Evolutionary conservation across 2,113 vertebrate species (phyloP), one percentile per base, ranked within the genome.

Genomic region (Patagioenas fasciata): DNA sequence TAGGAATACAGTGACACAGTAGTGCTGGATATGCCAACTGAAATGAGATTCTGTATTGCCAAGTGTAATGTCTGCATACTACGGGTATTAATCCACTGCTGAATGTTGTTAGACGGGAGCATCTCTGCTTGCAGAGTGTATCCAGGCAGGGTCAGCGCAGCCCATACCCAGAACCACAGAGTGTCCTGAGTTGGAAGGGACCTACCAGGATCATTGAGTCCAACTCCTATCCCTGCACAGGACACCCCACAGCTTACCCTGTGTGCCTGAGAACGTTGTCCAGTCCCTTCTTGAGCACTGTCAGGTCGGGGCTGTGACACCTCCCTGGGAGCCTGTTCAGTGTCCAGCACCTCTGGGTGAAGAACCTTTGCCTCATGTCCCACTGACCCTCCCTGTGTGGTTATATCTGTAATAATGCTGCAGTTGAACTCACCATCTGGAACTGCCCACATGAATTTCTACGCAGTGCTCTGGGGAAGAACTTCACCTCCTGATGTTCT

Each of bases 1-100:
- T 36, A 77, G 29, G 58, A 80, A 62, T 13, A 44, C 34, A 65
- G 64, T 19, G 44, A 57, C 36, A 70, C 1, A 58, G 77, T 13
- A 81, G 26, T 36, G 26, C 48, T 19, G 40, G 48, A 31, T 40
- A 28, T 2, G n/a, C 23, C 50, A 15, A 56, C 11, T 6, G 54
- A 54, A 73, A 62, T 4, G 44, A 75, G 66, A 44, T 15, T 16
- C 44, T 48, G 1, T 2, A 11, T 0, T 31, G 70, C 53, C 77
- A 73, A 72, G 40, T 6, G 15, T 13, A 40, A 57, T 0, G 2
- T 13, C 13, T 69, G 12, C 36, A 5, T 0, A 3, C 50, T 5
- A 29, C 1, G 17, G 54, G 56, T 3, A 20, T 13, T 36, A 15
- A 38, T 60, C 53, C 23, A 5, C 2, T 13, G 28, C 56, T 40